Base-by-base conservation (phyloP, 2,113 vertebrate genomes). In the Piprites chloris region DNA sequence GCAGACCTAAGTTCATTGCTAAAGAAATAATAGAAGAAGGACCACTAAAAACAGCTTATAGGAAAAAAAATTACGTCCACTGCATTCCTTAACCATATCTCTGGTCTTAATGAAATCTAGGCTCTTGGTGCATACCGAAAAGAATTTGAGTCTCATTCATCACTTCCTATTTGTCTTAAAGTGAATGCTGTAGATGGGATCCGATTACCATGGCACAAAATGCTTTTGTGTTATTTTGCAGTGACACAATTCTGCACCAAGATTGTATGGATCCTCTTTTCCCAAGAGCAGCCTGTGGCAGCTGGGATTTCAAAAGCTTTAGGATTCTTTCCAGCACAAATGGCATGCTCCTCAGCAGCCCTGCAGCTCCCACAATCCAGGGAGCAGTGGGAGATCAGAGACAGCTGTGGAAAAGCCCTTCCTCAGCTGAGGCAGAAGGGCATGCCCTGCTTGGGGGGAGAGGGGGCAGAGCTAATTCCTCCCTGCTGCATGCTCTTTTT, bases 251-350 rank as follows among this genome's bases (percentile, higher is more conserved):
- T 95, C 91, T 94, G 74, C 69, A 76, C 73, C 52, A 56, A 90
- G 91, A 77, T 50, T 83, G 75, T 91, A 61, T 77, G 52, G 71
- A 88, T 88, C 56, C 63, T 92, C 41, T 92, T 97, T 93, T 94
- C 85, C 77, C 94, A 93, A 67, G 85, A 91, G 66, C 84, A 89
- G 87, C 86, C 71, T 39, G 42, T 71, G 83, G 68, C 96, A 95
- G 93, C 87, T 95, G 90, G 87, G 90, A 35, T 95, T 96, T 95
- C 85, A 75, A 92, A 94, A 93, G 74, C 80, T 27, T 83, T 84
- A 65, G 92, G 93, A 96, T 86, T 28, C 44, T 96, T 96, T 96
- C 93, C 93, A 96, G 87, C 80, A 89, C 95, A 95, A 97, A 89
- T 95, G 94, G 68, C 4, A 1, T 92, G 68, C 80, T 92, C 80